A percentile compares a stretch with the other conserved stretches of the same genome.
Conservation (phyloP, 2,888 invertebrate species). For the Drosophila mercatorum region DNA sequence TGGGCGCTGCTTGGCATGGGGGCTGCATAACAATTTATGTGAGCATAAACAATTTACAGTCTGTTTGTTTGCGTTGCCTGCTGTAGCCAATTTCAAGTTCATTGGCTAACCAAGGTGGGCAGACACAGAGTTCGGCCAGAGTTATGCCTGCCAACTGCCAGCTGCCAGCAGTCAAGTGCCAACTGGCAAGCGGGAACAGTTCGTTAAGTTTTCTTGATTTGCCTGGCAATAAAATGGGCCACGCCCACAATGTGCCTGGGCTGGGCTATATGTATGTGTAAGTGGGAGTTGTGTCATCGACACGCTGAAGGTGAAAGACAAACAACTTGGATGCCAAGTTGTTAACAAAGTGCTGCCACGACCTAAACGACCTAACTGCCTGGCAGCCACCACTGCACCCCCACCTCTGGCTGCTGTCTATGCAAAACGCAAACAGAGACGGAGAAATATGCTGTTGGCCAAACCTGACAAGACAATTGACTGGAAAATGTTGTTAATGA, state of each 20-base stretch:
- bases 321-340: constrained; percentile 75
- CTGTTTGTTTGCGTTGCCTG: constrained; percentile 29
- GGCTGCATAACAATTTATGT: constrained; percentile 9
- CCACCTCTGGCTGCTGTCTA: constrained; percentile 32
- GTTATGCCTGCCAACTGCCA: constrained; percentile 12
- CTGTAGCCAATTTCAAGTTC: constrained; percentile 41
- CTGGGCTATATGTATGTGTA: neutral
- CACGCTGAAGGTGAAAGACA: constrained; percentile 75
- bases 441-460: constrained; percentile 55
- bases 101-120: constrained; percentile 32
- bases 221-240: constrained; percentile 57
- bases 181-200: constrained; percentile 49
- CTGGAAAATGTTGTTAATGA: constrained; percentile 79
- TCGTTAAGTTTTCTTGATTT: constrained; percentile 71
- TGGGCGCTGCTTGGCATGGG: neutral
- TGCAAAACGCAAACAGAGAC: constrained; percentile 55
- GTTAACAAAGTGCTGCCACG: constrained; percentile 69
- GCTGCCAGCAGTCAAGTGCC: neutral
- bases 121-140: constrained; percentile 1
- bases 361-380: constrained; percentile 54
- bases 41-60: constrained; percentile 21
- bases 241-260: neutral
- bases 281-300: constrained; percentile 67
- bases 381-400: too few relatives aligned
- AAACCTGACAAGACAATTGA: constrained; percentile 72